Base-by-base conservation (phyloP, 2,113 vertebrate species). In the Pseudois nayaur region DNA sequence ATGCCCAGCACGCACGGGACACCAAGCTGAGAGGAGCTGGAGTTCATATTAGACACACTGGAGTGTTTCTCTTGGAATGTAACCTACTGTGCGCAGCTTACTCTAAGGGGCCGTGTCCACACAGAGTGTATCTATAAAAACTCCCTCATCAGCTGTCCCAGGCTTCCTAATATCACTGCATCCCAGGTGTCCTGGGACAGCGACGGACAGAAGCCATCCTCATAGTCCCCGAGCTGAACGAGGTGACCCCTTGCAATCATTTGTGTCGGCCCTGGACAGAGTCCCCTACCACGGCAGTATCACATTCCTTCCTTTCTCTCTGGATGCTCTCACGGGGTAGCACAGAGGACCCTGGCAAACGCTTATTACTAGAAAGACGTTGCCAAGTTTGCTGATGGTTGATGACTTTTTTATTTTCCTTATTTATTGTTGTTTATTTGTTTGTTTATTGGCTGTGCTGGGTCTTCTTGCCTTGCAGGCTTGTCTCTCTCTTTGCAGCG, bases 131-230 rank as follows among this genome's bases (percentile, higher is more conserved):
- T 31, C 88, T 40, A 1, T 19, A 48, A 19, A 50, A n/a, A 54
- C 19, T 33, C 78, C 64, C 43, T 33, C 3, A 40, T 13, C 36
- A 31, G 2, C 59, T 2, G 10, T 21, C 43, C 85, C 5, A 3
- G 3, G n/a, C 23, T 48, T n/a, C 15, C 62, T 40, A 48, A 45
- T 5, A 29, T 36, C 43, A 5, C 8, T 1, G 57, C 29, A 10
- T 40, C 48, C 16, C 0, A 11, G 36, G 23, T 29, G 0, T 3
- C 60, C 74, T n/a, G 54, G 3, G 19, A 8, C 78, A 21, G 0
- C 2, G 8, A 15, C 0, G 6, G 59, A 8, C 25, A 4, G 31
- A 17, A 64, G 7, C 33, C 36, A 3, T n/a, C 16, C 29, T n/a
- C 40, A 2, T 16, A 40, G 48, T 43, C 76, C 78, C 16, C 59